Evolutionary conservation across 2,888 invertebrate species (phyloP).

Genomic region (Philaethria dido): DNA sequence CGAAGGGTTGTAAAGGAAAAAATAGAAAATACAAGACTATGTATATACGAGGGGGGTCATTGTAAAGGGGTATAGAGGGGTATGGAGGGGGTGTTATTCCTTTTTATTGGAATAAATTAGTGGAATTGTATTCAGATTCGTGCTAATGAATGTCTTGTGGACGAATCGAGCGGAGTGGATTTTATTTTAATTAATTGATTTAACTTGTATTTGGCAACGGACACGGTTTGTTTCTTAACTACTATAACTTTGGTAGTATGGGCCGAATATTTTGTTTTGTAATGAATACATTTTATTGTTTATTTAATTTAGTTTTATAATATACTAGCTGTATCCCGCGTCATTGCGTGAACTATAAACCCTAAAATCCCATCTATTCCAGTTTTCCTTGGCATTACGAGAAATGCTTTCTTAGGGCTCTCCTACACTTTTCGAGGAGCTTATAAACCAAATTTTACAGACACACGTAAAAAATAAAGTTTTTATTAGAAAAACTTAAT

Average conservation of each 20-base stretch:
- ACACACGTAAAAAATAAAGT: no score
- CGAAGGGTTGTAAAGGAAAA: slow-evolving; percentile 59
- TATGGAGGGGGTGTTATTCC: slow-evolving; percentile 53
- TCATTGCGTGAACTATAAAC: no score
- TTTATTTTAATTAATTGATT: slow-evolving; percentile 69
- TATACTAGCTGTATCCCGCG: no score
- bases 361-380: no score
- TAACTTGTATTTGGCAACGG: slow-evolving; percentile 45
- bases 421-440: no score
- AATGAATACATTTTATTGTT: neutral
- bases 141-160: slow-evolving; percentile 75
- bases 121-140: slow-evolving; percentile 66
- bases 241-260: slow-evolving; percentile 11
- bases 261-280: neutral
- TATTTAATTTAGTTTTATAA: neutral
- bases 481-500: no score
- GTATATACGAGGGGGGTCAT: slow-evolving; percentile 34
- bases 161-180: slow-evolving; percentile 56
- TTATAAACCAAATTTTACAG: no score
- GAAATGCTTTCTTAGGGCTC: no score
- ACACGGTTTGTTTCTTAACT: slow-evolving; percentile 22
- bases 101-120: slow-evolving; percentile 80
- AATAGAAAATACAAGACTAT: slow-evolving; percentile 46
- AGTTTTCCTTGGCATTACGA: no score
- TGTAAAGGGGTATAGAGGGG: no score